Percentiles rank a stretch among this genome's conserved stretches.
Evolutionary conservation across 2,888 invertebrate genomes (phyloP).

Genomic region (Helicoverpa assulta): DNA sequence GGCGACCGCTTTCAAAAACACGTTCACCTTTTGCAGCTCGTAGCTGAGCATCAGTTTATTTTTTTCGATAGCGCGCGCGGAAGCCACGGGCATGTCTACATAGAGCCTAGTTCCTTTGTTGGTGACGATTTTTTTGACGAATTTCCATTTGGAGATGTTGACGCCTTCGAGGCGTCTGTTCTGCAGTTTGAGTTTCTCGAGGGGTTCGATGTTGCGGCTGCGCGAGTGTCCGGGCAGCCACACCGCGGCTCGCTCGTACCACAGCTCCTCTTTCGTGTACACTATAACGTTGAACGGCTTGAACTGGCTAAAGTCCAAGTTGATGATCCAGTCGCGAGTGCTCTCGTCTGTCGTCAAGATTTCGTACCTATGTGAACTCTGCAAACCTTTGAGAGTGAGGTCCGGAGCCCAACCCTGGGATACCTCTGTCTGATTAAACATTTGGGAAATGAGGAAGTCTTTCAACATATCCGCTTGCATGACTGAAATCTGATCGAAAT

Average conservation of each 20-base stretch:
- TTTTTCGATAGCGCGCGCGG: slow-evolving; percentile 79
- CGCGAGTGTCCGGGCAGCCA: slow-evolving; percentile 85
- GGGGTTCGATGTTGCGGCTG: slow-evolving; percentile 75
- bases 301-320: slow-evolving; percentile 78
- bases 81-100: slow-evolving; percentile 84
- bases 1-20: slow-evolving; percentile 81
- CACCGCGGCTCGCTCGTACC: slow-evolving; percentile 85
- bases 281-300: slow-evolving; percentile 77
- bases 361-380: slow-evolving; percentile 78
- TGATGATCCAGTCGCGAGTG: slow-evolving; percentile 80
- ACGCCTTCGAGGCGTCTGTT: slow-evolving; percentile 75
- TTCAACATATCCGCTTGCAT: slow-evolving; percentile 74
- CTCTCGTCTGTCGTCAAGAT: slow-evolving; percentile 74
- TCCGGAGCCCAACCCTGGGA: slow-evolving; percentile 77
- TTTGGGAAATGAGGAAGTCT: slow-evolving; percentile 75
- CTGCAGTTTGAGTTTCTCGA: slow-evolving; percentile 81
- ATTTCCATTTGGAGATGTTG: slow-evolving; percentile 83
- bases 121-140: slow-evolving; percentile 80
- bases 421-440: slow-evolving; percentile 71
- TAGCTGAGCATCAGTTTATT: slow-evolving; percentile 82
- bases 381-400: slow-evolving; percentile 78
- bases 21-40: slow-evolving; percentile 84
- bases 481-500: slow-evolving; percentile 76
- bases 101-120: slow-evolving; percentile 81
- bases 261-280: slow-evolving; percentile 83